These are phyloP conservation scores for Ariopsis seemanni DNA, from an alignment of 2,113 vertebrate genomes.

Conservation along the genomic window DNA sequence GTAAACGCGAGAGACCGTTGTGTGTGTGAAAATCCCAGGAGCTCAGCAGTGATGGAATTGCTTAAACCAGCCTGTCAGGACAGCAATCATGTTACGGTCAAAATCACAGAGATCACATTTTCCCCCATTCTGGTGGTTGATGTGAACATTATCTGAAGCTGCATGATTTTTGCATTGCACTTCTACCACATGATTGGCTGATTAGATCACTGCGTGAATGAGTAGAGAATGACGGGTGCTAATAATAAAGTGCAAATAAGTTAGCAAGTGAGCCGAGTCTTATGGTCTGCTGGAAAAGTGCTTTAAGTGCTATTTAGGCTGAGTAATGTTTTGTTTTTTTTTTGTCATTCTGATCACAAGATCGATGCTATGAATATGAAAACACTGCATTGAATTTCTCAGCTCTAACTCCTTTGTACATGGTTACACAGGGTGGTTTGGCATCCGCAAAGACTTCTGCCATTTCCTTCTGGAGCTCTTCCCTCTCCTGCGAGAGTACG, in stretches of 20 bases:
- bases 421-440: slow-evolving; percentile 90
- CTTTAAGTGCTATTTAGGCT: background rate
- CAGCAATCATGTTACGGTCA: background rate
- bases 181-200: too few species aligned
- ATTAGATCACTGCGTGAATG: too few species aligned
- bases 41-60: background rate
- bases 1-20: background rate
- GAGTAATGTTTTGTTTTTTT: background rate
- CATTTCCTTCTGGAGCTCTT: slow-evolving; percentile 97
- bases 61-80: background rate
- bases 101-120: too few species aligned
- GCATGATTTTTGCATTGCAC: too few species aligned
- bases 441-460: slow-evolving; percentile 98
- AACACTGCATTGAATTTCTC: background rate
- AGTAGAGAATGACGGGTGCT: too few species aligned
- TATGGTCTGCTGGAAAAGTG: background rate
- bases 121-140: too few species aligned
- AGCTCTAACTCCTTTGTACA: background rate
- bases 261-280: background rate
- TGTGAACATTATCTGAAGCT: too few species aligned
- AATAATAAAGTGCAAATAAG: background rate
- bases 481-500: slow-evolving; percentile 93
- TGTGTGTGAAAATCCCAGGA: background rate
- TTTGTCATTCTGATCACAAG: background rate
- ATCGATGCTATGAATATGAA: background rate